These are phyloP conservation scores for Epizoanthus rinbou DNA, from an alignment of 92 coral and sea anemone species.

Conservation along the genomic window DNA sequence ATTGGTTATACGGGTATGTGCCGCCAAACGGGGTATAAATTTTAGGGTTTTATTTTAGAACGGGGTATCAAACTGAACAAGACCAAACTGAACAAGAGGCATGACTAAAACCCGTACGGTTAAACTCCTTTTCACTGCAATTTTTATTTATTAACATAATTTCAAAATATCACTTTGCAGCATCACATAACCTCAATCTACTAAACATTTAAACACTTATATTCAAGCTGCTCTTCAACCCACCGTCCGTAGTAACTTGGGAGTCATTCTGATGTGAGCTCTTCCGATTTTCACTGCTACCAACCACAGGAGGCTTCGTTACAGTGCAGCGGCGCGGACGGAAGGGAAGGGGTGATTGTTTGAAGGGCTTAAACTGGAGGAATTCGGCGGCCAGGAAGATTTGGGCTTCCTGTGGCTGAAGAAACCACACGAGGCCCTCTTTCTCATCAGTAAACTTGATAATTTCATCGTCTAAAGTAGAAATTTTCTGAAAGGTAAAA, in stretches of 20 bases:
- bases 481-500: background rate
- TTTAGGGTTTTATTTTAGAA: no score
- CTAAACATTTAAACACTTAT: background rate
- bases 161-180: no score
- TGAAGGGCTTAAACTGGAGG: slow-evolving; percentile 19
- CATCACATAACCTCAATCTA: no score
- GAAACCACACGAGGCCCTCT: slow-evolving; percentile 12
- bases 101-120: no score
- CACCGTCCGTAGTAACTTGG: background rate
- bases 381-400: slow-evolving; percentile 16
- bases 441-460: slow-evolving; percentile 4
- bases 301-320: background rate
- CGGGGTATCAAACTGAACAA: no score
- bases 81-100: no score
- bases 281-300: background rate
- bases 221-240: background rate
- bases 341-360: slow-evolving; percentile 10
- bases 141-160: no score
- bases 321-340: background rate
- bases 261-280: background rate
- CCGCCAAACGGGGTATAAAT: no score
- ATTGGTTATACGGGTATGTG: no score
- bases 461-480: background rate
- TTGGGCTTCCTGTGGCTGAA: slow-evolving; percentile 27
- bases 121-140: no score